These are phyloP conservation scores for Alexandromys fortis DNA, from an alignment of 2,113 vertebrate species.

Conservation along the genomic window DNA sequence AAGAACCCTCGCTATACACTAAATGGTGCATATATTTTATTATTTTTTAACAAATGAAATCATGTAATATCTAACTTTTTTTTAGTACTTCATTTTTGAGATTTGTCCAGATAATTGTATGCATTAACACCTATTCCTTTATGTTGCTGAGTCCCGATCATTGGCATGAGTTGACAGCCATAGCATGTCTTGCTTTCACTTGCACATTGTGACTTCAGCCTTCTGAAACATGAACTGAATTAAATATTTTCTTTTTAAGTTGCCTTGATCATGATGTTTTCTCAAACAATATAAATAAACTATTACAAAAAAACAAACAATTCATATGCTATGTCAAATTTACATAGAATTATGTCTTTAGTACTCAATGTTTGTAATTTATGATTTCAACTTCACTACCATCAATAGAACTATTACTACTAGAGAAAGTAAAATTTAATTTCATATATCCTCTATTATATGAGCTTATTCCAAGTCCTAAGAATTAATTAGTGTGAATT, in stretches of 20 bases:
- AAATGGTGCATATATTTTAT: neutral
- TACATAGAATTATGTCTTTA: neutral
- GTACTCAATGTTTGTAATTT: neutral
- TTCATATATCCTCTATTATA: neutral
- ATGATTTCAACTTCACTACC: neutral
- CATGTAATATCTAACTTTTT: neutral
- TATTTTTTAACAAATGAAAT: slow-evolving; percentile 27
- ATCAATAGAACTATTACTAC: neutral
- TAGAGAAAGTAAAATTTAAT: neutral
- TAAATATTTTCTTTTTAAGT: too few species aligned
- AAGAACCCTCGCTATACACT: neutral
- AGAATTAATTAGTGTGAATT: neutral
- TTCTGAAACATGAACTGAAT: too few species aligned
- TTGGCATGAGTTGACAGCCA: neutral
- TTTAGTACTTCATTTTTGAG: neutral
- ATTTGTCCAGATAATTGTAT: neutral
- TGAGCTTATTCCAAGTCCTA: neutral
- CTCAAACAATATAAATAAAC: too few species aligned
- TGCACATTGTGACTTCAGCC: too few species aligned
- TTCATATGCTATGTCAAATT: neutral
- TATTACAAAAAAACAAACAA: too few species aligned
- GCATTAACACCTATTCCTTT: neutral
- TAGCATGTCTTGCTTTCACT: neutral
- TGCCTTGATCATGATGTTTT: too few species aligned
- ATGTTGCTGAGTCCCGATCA: fast-evolving